Base-by-base conservation (phyloP, 64 coral and sea anemone genomes). In the Trachythela sp. region DNA sequence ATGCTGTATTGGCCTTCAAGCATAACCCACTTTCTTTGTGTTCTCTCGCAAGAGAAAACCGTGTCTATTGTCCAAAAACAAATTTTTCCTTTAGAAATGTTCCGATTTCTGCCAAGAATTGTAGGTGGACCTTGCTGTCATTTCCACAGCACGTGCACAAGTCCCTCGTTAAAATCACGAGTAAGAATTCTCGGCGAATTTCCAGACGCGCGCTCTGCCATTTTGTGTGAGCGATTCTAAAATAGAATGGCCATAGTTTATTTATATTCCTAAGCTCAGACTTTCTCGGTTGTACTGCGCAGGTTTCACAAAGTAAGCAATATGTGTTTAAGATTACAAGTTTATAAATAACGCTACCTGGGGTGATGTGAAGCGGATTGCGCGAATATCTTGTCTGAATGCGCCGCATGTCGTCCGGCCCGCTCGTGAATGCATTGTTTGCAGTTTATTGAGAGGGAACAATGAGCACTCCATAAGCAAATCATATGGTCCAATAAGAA, bases 271-370 rank as follows among this genome's bases (percentile, higher is more conserved):
- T 39, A 39, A 18, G 75, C 20, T 37, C 75, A 80, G 75, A 80
- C 75, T 80, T 80, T 6, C 75, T 36, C 75, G 6, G 75, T 80
- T 80, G 75, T 80, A 14, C 75, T 80, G 37, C 33, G 30, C 20
- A 18, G 30, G 75, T 80, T 34, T 39, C 20, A 80, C 75, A 80
- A 80, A 36, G 75, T 80, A 36, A 35, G 75, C 75, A 80, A 80
- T 80, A 80, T 80, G 27, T 35, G 75, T 80, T 80, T 14, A 80
- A 80, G 75, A 30, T 80, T 80, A 18, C 75, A 80, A 80, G 75
- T 80, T 80, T 80, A 80, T 37, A 80, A 80, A 80, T 80, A 80
- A 80, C 75, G 75, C 75, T 80, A 80, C 75, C 75, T 80, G 75
- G 75, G 10, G 75, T 37, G 75, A 10, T 2, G 75, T 35, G 75